Conservation (phyloP, 2,113 vertebrate species). For the Bos indicus region DNA sequence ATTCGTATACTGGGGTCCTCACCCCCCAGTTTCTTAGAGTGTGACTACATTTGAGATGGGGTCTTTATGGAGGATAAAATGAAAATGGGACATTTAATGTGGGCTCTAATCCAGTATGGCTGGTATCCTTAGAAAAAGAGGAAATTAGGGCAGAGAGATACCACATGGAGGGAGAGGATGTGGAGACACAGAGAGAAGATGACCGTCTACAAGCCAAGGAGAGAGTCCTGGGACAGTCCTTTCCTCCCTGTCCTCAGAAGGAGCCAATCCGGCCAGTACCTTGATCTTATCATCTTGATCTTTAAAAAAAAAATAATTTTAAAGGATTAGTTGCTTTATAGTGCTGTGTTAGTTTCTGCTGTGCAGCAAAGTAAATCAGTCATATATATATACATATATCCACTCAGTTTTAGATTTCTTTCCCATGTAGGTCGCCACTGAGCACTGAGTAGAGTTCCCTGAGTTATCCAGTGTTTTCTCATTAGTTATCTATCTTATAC, state of each 20-base stretch:
- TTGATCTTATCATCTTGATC: background rate
- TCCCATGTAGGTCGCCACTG: background rate
- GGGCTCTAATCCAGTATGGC: background rate
- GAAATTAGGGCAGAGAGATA: background rate
- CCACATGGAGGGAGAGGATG: accelerated
- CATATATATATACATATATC: background rate
- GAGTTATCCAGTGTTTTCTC: background rate
- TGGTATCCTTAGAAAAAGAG: background rate
- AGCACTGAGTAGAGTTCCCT: background rate
- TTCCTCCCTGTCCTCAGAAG: background rate
- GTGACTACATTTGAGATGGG: background rate
- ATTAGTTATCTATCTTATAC: background rate
- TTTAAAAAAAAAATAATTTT: accelerated
- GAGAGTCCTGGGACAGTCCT: background rate
- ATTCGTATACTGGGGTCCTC: background rate
- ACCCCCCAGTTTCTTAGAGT: background rate
- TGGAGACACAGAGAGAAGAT: background rate
- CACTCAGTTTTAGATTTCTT: background rate
- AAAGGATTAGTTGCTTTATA: background rate
- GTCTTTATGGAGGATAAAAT: background rate
- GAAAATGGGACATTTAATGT: background rate
- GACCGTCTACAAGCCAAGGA: background rate
- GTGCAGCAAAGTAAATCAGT: background rate
- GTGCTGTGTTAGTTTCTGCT: background rate
- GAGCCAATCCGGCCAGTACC: background rate